These are phyloP conservation scores for Acronicta leporina DNA, from an alignment of 2,888 invertebrate species.

Conservation along the genomic window DNA sequence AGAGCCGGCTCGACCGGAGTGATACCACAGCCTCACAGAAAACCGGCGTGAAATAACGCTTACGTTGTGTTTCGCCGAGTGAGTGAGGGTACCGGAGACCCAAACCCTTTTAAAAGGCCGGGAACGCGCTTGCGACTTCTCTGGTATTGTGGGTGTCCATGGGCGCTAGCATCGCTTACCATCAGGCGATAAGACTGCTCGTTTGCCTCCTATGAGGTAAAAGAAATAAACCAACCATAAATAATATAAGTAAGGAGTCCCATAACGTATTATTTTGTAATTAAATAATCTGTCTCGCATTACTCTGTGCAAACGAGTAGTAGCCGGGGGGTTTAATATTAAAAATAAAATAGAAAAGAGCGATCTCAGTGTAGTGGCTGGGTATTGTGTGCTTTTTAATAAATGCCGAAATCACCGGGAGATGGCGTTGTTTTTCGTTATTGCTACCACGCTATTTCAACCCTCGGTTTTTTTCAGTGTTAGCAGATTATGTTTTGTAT, in stretches of 20 bases:
- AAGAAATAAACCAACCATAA: no score
- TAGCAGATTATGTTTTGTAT: constrained; percentile 43
- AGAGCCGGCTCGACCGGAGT: no score
- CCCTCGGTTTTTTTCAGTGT: constrained; percentile 38
- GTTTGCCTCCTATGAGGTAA: no score
- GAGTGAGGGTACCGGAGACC: no score
- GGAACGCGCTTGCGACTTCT: no score
- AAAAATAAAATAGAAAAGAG: constrained; percentile 86
- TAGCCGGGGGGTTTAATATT: constrained; percentile 85
- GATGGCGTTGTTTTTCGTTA: constrained; percentile 72
- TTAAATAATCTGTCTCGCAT: constrained; percentile 47
- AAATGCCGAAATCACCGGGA: constrained; percentile 83
- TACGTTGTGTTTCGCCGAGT: no score
- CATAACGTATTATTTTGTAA: neutral
- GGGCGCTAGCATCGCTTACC: no score
- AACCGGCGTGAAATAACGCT: no score
- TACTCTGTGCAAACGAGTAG: constrained; percentile 69
- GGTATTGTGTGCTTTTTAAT: constrained; percentile 87
- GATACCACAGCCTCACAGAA: no score
- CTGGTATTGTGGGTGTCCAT: no score
- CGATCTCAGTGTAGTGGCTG: constrained; percentile 79
- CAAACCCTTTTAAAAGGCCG: no score
- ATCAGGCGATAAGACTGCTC: no score
- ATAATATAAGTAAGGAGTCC: neutral
- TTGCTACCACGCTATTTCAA: constrained; percentile 57